Evolutionary conservation across 2,888 invertebrate genomes (phyloP), one percentile per base, ranked within the genome.

Genomic region (Brachylomia viminalis): DNA sequence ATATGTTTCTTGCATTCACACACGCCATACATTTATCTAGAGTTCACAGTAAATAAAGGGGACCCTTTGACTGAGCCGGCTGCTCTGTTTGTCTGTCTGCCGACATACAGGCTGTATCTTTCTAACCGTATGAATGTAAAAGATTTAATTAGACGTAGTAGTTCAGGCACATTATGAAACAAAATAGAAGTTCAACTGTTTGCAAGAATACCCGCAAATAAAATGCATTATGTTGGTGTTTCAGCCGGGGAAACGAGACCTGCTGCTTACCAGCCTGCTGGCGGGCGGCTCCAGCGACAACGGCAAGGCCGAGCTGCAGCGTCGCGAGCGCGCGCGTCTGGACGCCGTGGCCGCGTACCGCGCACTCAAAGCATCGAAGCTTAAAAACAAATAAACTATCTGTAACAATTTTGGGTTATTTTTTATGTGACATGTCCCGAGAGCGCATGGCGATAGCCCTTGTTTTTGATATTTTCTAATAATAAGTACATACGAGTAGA

Each of bases 161-260:
- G 38, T 38, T 38, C 38, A 38, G 7, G 38, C 38, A 59, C 30
- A 20, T 30, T 30, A 56, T 30, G 8, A 30, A 59, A 30, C 30
- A 30, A n/a, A 54, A 52, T 30, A 54, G n/a, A 54, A 33, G 11
- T 42, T 42, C 8, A 7, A 6, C 33, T 38, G 66, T 15, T 23
- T 61, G 3, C 4, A 10, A 3, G 17, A 42, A 42, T 45, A 20
- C 23, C 17, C 27, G 23, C 23, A 33, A 71, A 27, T 27, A 38
- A 42, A 66, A 72, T 47, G 45, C 13, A 27, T 72, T 33, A 27
- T 79, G 13, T 52, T 42, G 58, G 15, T 61, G 52, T 65, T 59
- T 42, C 90, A 98, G 98, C 97, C 98, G 79, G 98, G 98, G 0
- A 96, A 96, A 70, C 97, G 97, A 85, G 93, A 97, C 75, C 94